Evolutionary conservation across 2,888 invertebrate genomes (phyloP), one percentile per base, ranked within the genome.

Genomic region (Rhimphoctona megacephalus): DNA sequence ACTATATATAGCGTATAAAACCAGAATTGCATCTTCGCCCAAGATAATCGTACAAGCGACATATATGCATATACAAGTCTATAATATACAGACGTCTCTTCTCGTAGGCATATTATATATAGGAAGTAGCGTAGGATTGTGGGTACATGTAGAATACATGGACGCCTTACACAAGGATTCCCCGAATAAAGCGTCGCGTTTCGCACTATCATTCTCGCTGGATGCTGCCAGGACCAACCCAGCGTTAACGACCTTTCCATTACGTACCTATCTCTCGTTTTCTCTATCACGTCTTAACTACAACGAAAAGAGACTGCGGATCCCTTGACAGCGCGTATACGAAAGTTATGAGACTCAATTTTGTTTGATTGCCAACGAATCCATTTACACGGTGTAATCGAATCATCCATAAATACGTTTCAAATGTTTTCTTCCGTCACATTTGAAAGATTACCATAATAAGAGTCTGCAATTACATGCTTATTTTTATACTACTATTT

Each of bases 21-120:
- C 86, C 88, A 90, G 90, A 90, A 92, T 91, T 89, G 90, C 90
- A 88, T 91, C 90, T 89, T 83, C 88, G 89, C 86, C 79, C 76
- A 33, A 79, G 82, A 82, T 85, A 82, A 85, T 85, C 81, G 77
- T 49, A 46, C 66, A 52, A 82, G 64, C 49, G 74, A 82, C 79
- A 69, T 74, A 43, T 61, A 76, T 69, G 76, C 33, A 46, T 57
- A 70, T 61, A 57, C 49, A 36, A 33, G 22, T 36, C 22, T 33
- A 33, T 49, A 36, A 33, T 66, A 49, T 54, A 39, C 69, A 54
- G 43, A 69, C 39, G 19, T 74, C 69, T 83, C 33, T 69, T 61
- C 61, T 61, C 61, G 19, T 39, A 57, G 43, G 54, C 30, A 52
- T 64, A 43, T 43, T 43, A 43, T 43, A 43, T 52, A 61, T 52